Conservation (phyloP, 2,113 vertebrate genomes). For the Dolichallabes microphthalmus region DNA sequence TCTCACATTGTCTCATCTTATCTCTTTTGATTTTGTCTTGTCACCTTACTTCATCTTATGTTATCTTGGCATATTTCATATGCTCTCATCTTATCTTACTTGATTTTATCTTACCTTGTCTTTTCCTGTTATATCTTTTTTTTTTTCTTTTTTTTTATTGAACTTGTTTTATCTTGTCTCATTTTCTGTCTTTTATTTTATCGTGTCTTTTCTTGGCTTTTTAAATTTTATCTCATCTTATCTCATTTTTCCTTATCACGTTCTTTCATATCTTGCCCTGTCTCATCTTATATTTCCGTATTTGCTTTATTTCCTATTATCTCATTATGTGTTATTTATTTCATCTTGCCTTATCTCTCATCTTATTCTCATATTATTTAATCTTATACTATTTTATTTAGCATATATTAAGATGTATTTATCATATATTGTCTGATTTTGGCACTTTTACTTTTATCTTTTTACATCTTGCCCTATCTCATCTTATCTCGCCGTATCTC, state of each 20-base stretch:
- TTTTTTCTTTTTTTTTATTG: neutral
- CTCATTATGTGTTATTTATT: no score
- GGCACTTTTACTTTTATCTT: no score
- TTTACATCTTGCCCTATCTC: no score
- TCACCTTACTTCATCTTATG: neutral
- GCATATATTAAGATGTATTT: no score
- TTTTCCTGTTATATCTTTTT: neutral
- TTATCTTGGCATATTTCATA: neutral
- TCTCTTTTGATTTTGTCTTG: neutral
- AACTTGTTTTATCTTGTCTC: neutral
- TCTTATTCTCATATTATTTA: no score
- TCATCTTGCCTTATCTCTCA: neutral
- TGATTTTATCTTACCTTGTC: neutral
- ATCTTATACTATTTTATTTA: no score
- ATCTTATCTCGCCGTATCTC: no score
- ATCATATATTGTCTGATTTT: no score
- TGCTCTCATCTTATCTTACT: neutral
- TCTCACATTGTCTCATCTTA: neutral
- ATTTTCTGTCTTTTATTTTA: neutral
- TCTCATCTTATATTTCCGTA: neutral
- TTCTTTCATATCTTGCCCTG: neutral
- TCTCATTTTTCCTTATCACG: neutral
- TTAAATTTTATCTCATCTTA: neutral
- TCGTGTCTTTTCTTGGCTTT: neutral
- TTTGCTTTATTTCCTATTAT: neutral